Evolutionary conservation across 2,888 invertebrate species (phyloP).

Genomic region (Rambutsinella grinnellia): DNA sequence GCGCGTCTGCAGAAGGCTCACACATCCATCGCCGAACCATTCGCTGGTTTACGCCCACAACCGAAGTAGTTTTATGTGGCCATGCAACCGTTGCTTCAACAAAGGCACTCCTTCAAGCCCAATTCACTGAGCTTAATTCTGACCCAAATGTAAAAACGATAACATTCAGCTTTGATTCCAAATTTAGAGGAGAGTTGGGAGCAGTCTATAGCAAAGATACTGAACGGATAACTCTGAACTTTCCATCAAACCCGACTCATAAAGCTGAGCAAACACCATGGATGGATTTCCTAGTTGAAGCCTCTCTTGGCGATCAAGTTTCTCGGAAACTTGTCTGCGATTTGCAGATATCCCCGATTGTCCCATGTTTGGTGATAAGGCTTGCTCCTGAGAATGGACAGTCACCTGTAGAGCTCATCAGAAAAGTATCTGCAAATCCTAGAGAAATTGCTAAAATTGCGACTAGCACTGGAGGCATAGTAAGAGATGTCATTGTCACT

Average conservation of each 20-base stretch:
- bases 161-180: conserved; percentile 67
- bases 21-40: conserved; percentile 65
- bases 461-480: conserved; percentile 49
- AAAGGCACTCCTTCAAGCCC: conserved; percentile 69
- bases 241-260: conserved; percentile 68
- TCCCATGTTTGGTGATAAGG: conserved; percentile 67
- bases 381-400: conserved; percentile 58
- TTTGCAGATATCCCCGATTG: conserved; percentile 64
- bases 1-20: conserved; percentile 3
- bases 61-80: conserved; percentile 72
- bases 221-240: conserved; percentile 68
- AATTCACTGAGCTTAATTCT: conserved; percentile 28
- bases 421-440: conserved; percentile 62
- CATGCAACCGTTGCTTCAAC: conserved; percentile 73
- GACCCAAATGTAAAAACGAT: conserved; percentile 21
- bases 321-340: conserved; percentile 60
- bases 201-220: conserved; percentile 36
- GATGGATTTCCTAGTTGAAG: conserved; percentile 61
- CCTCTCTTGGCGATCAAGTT: conserved; percentile 56
- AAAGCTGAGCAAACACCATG: conserved; percentile 56
- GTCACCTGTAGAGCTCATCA: conserved; percentile 42
- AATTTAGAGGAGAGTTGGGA: conserved; percentile 68
- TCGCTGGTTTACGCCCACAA: conserved; percentile 73
- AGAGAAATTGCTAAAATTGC: conserved; percentile 50
- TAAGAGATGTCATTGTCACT: conserved; percentile 68